Evolutionary conservation across 2,113 vertebrate species (phyloP).

Genomic region (Notarius quadriscutis): DNA sequence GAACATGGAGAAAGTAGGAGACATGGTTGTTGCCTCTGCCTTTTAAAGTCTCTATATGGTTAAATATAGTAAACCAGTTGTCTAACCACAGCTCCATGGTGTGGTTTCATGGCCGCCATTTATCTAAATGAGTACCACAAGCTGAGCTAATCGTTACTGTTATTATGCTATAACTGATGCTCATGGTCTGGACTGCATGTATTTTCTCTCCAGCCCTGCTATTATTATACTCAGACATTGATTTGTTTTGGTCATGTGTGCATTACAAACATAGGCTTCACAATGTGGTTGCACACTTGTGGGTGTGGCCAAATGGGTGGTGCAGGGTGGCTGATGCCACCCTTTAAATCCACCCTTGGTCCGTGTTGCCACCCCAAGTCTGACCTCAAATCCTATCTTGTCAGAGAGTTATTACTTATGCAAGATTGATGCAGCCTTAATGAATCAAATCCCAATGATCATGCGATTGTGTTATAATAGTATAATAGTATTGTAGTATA

Average conservation of each 20-base stretch:
- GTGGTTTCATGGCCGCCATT: conserved; percentile 68
- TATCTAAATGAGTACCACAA: conserved; percentile 63
- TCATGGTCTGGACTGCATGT: not conserved
- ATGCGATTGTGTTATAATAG: not conserved
- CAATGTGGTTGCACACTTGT: not conserved
- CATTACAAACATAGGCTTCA: not conserved
- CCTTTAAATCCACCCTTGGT: not conserved
- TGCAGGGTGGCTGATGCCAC: not conserved
- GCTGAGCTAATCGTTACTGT: conserved; percentile 29
- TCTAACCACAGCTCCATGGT: conserved; percentile 59
- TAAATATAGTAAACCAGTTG: conserved; percentile 59
- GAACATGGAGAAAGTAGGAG: conserved; percentile 41
- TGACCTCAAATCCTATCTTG: not conserved
- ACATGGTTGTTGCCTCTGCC: conserved; percentile 47
- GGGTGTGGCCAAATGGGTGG: not conserved
- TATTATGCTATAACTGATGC: conserved; percentile 11
- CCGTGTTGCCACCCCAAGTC: not conserved
- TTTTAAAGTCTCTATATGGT: conserved; percentile 55
- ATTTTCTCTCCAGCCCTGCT: not conserved
- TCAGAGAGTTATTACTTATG: not conserved
- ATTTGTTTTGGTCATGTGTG: not conserved
- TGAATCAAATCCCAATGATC: not conserved
- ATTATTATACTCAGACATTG: not conserved
- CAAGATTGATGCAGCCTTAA: not conserved
- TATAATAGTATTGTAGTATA: too few species aligned